A percentile compares a stretch with the other conserved stretches of the same genome.
Evolutionary conservation across 2,797 vertebrate genomes (phyloP).

Genomic region (Molothrus ater): DNA sequence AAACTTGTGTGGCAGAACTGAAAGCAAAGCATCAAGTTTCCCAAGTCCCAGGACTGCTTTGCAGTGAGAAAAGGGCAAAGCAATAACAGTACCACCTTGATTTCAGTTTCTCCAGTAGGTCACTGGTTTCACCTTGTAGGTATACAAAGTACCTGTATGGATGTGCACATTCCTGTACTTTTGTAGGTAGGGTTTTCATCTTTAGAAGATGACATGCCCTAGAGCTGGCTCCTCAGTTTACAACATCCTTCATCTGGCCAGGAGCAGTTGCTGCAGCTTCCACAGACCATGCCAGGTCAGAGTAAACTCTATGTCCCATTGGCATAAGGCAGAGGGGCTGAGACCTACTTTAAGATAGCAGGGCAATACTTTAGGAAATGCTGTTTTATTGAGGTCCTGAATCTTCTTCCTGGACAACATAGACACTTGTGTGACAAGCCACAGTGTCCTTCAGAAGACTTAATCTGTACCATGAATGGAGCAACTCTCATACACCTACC

Average conservation of each 20-base stretch:
- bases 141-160: background rate
- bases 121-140: background rate
- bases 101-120: background rate
- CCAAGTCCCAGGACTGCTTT: background rate
- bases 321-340: background rate
- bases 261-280: background rate
- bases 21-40: background rate
- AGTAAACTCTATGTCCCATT: background rate
- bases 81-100: background rate
- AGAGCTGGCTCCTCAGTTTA: background rate
- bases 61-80: background rate
- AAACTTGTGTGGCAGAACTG: background rate
- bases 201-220: background rate
- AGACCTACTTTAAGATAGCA: background rate
- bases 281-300: background rate
- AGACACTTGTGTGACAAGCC: background rate
- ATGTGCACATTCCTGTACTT: background rate
- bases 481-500: background rate
- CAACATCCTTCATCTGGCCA: background rate
- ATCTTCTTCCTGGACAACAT: background rate
- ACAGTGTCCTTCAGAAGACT: background rate
- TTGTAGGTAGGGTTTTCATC: background rate
- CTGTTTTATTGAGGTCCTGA: background rate
- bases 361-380: background rate
- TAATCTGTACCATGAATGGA: background rate